Evolutionary conservation across 2,888 invertebrate species (phyloP), one percentile per base, ranked within the genome.

Genomic region (Byasa hedistus): DNA sequence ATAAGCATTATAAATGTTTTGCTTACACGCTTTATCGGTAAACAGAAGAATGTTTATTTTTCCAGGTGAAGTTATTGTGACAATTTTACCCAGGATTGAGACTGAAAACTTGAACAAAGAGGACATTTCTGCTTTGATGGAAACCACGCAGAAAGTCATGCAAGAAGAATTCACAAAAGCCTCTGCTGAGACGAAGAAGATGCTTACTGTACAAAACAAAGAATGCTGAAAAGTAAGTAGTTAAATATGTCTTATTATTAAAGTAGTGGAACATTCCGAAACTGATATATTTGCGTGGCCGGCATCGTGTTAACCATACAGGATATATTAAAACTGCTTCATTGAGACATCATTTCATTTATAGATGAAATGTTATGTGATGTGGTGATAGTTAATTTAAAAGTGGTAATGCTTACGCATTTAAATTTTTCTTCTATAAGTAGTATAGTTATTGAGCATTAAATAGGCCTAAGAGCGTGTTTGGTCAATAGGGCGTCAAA

Each of bases 51-150:
- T 44, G 1, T 44, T 2, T 44, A 1, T 17, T 17, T 44, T 66
- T 86, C 57, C 84, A 93, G 96, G 96, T 44, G 93, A 94, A 72
- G 93, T 95, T 70, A 93, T 94, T 61, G 94, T 96, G 67, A 93
- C 94, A 44, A 95, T 96, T 78, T 84, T 97, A 72, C 96, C 96
- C 0, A 88, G 94, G 69, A 94, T 96, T 69, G 89, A 94, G 70
- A 96, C 96, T 0, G 88, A 93, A 68, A 93, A 93, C 48, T 84
- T 94, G 75, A 89, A 87, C 0, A 93, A 93, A 76, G 94, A 94
- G 1, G 93, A 95, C 75, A 89, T 96, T 64, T 87, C 92, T 0
- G 77, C 90, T 48, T 79, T 97, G 59, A 94, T 96, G 71, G 94
- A 95, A n/a, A 92, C 93, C 70, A 92, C 94, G 21, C 94, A 94